A percentile compares a stretch with the other conserved stretches of the same genome.
Evolutionary conservation across 2,797 vertebrate genomes (phyloP).

Genomic region (Florisuga fusca): DNA sequence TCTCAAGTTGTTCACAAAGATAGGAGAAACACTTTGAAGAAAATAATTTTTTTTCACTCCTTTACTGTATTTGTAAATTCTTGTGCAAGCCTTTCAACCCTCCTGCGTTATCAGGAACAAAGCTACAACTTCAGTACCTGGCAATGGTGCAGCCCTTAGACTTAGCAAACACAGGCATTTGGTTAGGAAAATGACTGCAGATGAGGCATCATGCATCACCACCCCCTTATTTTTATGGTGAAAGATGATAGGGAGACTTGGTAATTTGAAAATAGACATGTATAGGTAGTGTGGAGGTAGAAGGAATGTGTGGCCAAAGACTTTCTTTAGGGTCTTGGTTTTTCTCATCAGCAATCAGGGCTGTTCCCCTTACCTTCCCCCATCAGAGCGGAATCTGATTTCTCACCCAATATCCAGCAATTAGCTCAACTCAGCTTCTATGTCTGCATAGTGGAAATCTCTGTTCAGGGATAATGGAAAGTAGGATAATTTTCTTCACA

Average conservation of each 20-base stretch:
- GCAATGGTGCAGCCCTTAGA: neutral
- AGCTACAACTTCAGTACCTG: neutral
- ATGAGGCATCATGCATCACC: neutral
- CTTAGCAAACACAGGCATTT: neutral
- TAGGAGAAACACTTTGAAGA: neutral
- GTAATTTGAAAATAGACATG: neutral
- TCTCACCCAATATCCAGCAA: fast-evolving
- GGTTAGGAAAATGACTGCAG: neutral
- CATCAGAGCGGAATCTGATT: neutral
- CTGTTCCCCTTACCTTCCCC: neutral
- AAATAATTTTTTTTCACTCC: neutral
- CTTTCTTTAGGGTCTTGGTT: neutral
- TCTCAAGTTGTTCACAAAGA: neutral
- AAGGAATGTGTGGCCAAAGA: neutral
- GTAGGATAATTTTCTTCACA: neutral
- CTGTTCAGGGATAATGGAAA: neutral
- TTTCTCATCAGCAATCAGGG: neutral
- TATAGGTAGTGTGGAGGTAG: neutral
- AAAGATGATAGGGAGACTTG: neutral
- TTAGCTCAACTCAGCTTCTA: neutral
- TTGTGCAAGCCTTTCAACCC: neutral
- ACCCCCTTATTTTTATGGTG: neutral
- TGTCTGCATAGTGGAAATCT: neutral
- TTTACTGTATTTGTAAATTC: neutral
- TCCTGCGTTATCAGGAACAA: neutral